A percentile compares a stretch with the other conserved stretches of the same genome.
phyloP scores from a whole-genome alignment of 2,888 invertebrate species.

The Ophion costatus region DNA sequence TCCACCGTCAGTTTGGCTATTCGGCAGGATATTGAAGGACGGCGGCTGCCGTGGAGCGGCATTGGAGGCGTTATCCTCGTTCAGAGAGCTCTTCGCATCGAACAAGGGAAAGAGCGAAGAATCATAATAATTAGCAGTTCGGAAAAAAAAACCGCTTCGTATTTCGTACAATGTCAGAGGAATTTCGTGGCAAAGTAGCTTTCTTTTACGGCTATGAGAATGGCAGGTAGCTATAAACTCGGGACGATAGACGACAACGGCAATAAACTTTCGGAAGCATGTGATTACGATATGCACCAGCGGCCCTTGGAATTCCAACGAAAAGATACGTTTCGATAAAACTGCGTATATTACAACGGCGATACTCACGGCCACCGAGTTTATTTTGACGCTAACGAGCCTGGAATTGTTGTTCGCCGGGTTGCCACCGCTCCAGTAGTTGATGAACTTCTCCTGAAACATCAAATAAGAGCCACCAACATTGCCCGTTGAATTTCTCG shows the following conservation, averaged over 20 bases:
- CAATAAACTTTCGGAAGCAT: conserved; percentile 52
- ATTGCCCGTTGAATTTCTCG: conserved; percentile 62
- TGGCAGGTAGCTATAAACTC: conserved; percentile 27
- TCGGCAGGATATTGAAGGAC: conserved; percentile 75
- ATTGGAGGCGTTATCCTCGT: conserved; percentile 71
- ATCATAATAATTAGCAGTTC: not conserved
- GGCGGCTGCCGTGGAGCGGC: conserved; percentile 65
- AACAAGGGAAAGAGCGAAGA: not conserved
- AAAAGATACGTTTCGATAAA: conserved; percentile 11
- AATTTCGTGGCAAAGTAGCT: conserved; percentile 27
- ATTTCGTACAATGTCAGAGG: conserved; percentile 28
- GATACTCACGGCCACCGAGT: conserved; percentile 80
- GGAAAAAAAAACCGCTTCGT: not conserved
- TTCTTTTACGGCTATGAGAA: conserved; percentile 39
- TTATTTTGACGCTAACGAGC: conserved; percentile 79
- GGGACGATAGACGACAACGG: conserved; percentile 28
- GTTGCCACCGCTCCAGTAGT: conserved; percentile 78
- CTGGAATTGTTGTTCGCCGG: conserved; percentile 75
- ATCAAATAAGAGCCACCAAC: conserved; percentile 66
- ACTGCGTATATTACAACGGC: conserved; percentile 11
- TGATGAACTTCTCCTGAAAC: conserved; percentile 81
- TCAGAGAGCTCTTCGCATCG: conserved; percentile 69
- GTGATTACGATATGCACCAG: conserved; percentile 35
- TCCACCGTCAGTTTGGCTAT: conserved; percentile 69
- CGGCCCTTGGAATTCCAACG: conserved; percentile 6